Evolutionary conservation across 2,113 vertebrate species (phyloP), one percentile per base, ranked within the genome.

Genomic region (Platichthys stellatus): DNA sequence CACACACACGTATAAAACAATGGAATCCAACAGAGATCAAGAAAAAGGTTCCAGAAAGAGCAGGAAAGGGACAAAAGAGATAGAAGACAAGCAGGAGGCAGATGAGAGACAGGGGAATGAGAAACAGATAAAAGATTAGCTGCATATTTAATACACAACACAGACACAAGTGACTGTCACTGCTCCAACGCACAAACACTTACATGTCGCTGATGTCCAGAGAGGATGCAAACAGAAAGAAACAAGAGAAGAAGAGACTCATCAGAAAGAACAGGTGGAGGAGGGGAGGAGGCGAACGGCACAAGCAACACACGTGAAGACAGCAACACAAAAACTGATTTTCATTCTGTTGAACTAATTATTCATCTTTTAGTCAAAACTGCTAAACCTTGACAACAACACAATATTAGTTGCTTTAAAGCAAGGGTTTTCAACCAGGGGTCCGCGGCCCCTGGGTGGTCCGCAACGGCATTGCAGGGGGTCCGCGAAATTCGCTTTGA

Each of bases 191-290:
- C 72, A 57, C 53, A 40, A 53, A 94, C 53, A 54, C 92, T 94
- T 93, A 93, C 92, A 86, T 94, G 94, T 87, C 94, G 92, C 92
- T 94, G 72, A 49, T 63, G 89, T 92, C 93, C 90, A 88, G 24
- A 84, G 70, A 60, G 90, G 82, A 69, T 88, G 92, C 88, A 94
- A 54, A 69, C 21, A 88, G 82, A 92, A 35, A 86, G 82, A 81
- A 69, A 86, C 4, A 76, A 74, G 61, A 87, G 47, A 86, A 80
- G 78, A 69, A 86, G 56, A 82, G 63, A 70, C 68, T 87, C 54
- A 66, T 83, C 78, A 93, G 83, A 80, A 0, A 75, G 38, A 87
- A 74, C 66, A 68, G 58, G 68, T 5, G 21, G 24, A 74, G 53
- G 64, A 51, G 70, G 62, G 63, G 69, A 38, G 17, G 18, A 62